A percentile compares a stretch with the other conserved stretches of the same genome.
Conservation (phyloP, 2,113 vertebrate species). For the Meleagris gallopavo region DNA sequence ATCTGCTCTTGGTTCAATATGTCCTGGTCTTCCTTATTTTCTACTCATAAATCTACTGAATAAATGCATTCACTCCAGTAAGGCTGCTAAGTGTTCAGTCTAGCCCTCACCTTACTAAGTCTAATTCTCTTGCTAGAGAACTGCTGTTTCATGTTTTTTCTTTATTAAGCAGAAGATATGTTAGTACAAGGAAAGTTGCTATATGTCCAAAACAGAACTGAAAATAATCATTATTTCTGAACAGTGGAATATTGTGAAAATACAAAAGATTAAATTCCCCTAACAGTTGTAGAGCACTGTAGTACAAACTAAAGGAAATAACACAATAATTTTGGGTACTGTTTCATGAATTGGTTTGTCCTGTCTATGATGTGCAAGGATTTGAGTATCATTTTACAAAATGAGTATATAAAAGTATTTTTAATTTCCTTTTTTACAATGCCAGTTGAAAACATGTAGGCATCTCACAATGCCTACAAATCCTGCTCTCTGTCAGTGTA, state of each 20-base stretch:
- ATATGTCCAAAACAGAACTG: background rate
- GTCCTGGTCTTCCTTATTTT: background rate
- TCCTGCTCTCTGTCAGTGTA: constrained; percentile 20
- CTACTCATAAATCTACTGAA: background rate
- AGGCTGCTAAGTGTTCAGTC: background rate
- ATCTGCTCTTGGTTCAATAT: background rate
- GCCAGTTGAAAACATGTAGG: background rate
- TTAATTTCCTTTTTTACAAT: background rate
- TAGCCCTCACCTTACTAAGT: background rate
- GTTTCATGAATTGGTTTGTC: background rate
- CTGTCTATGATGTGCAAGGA: background rate
- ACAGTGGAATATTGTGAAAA: background rate
- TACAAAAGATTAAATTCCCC: background rate
- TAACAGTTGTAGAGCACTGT: background rate
- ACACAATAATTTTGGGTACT: background rate
- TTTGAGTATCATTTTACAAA: background rate
- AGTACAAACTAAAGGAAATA: background rate
- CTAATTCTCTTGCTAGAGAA: background rate
- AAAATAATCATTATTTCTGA: background rate
- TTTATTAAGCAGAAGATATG: background rate
- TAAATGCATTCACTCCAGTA: background rate
- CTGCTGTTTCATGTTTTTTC: background rate
- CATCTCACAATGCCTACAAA: background rate
- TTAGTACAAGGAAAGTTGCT: background rate
- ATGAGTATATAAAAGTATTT: background rate